Base-by-base conservation (phyloP, 2,888 invertebrate species). In the Temnothorax rugatulus region DNA sequence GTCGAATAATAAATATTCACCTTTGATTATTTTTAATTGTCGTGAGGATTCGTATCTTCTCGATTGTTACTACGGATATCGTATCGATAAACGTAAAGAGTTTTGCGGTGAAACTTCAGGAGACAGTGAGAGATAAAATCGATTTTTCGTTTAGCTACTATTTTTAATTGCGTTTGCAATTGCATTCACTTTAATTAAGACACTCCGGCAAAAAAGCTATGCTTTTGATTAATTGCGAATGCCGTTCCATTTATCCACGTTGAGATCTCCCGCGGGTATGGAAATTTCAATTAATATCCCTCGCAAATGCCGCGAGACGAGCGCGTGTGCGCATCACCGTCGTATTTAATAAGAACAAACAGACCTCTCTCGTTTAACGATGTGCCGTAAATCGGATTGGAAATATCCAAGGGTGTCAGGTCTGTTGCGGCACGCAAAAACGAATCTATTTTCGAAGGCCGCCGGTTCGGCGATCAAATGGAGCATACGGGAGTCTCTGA, bases 391-490 rank as follows among this genome's bases (percentile, higher is more conserved):
- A 64, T 76, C 68, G 74, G 61, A 44, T 79, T 59, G 25, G n/a
- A 47, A 75, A 81, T 77, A 52, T 76, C 25, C 44, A 9, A 52
- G 47, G 64, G 79, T 79, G 82, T 89, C 82, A 83, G 25, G 25
- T 21, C 44, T 69, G 57, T 66, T 81, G 47, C 64, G 73, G 25
- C 59, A 34, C 68, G 82, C 52, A 76, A 86, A 88, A 90, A 85
- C 83, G 59, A 90, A 90, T 91, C 91, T 90, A 90, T 91, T 90
- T 89, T 85, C 87, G 90, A 89, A 84, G 83, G 84, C 77, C 74
- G 71, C 9, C 11, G 25, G 74, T 84, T 82, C 25, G 50, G 4
- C 61, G 86, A 86, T 91, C 86, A 69, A 88, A 87, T 47, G 63
- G 71, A 66, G 73, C 34, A 47, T 64, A 84, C 57, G 74, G 59